Conservation (phyloP, 2,797 vertebrate genomes). For the Notolepis coatsorum region DNA sequence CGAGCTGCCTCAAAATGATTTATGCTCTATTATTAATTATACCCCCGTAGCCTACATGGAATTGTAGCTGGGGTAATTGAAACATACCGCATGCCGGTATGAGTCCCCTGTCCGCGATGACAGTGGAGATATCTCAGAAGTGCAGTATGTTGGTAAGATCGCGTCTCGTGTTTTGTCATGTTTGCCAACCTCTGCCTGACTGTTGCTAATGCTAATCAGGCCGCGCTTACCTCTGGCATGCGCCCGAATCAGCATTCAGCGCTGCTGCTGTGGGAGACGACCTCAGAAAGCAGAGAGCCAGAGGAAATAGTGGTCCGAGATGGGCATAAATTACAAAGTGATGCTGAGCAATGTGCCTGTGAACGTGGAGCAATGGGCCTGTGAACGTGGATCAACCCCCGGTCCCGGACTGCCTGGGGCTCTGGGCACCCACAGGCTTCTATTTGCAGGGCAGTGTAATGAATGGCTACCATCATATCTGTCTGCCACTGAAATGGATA, state of each 20-base stretch:
- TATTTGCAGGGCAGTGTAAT: conserved; percentile 47
- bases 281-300: neutral
- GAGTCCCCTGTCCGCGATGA: conserved; percentile 29
- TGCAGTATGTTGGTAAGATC: conserved; percentile 18
- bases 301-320: conserved; percentile 1
- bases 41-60: conserved; percentile 65
- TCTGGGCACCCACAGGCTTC: conserved; percentile 6
- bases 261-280: neutral
- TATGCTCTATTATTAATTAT: conserved; percentile 81
- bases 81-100: conserved; percentile 54
- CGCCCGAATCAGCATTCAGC: conserved; percentile 7
- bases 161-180: neutral
- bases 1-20: conserved; percentile 75
- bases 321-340: neutral
- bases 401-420: neutral
- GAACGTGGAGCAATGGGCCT: conserved; percentile 23
- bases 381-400: conserved; percentile 20
- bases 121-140: conserved; percentile 14
- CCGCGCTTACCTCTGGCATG: neutral
- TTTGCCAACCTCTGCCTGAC: conserved; percentile 14
- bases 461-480: conserved; percentile 51
- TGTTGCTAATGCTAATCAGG: conserved; percentile 8
- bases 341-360: neutral
- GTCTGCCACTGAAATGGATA: conserved; percentile 48
- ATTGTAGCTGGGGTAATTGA: conserved; percentile 53